These are phyloP conservation scores for Pyrgilauda ruficollis DNA, from an alignment of 2,113 vertebrate species.

Conservation along the genomic window DNA sequence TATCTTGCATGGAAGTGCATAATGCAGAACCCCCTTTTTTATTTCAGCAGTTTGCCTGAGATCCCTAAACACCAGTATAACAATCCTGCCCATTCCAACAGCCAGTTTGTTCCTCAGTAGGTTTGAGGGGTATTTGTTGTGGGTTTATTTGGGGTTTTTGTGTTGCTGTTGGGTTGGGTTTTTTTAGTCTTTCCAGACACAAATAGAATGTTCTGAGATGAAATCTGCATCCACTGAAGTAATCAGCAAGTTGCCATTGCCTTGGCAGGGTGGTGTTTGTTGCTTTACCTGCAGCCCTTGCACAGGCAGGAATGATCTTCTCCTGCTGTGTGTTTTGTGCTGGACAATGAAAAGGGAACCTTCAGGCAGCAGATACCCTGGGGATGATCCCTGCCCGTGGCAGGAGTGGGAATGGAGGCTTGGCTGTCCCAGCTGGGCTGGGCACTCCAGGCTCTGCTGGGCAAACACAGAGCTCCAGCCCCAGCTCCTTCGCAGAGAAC, in stretches of 20 bases:
- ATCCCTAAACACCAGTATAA: background rate
- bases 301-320: background rate
- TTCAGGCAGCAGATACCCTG: background rate
- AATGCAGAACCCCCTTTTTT: background rate
- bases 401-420: background rate
- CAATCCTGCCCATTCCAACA: background rate
- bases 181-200: background rate
- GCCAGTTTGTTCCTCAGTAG: background rate
- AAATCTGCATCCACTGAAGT: background rate
- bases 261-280: background rate
- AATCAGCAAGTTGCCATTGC: background rate
- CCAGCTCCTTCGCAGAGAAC: background rate
- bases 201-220: background rate
- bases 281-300: background rate
- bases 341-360: background rate
- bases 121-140: background rate
- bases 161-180: fast-evolving
- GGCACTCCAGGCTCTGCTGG: background rate
- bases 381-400: background rate
- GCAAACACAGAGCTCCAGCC: background rate
- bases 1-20: background rate
- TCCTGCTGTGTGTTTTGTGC: background rate
- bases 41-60: background rate
- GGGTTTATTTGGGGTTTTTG: background rate
- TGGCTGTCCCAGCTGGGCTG: background rate